A percentile compares a stretch with the other conserved stretches of the same genome.
These are phyloP conservation scores for Leptosomus discolor DNA, from an alignment of 2,113 vertebrate species.

Conservation along the genomic window DNA sequence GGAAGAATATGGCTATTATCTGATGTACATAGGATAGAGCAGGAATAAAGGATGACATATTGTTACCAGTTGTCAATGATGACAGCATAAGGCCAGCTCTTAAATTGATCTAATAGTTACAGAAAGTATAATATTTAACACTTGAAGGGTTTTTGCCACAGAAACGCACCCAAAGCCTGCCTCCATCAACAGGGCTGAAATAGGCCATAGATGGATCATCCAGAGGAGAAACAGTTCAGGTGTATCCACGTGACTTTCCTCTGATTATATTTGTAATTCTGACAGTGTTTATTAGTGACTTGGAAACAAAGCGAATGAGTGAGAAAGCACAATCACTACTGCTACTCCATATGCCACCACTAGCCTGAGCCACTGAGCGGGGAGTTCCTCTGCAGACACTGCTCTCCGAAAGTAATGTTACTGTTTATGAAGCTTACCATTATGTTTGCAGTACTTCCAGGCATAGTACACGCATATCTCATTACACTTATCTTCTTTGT, in stretches of 20 bases:
- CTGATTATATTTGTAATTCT: neutral
- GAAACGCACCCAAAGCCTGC: neutral
- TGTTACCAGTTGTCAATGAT: neutral
- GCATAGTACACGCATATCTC: slow-evolving; percentile 85
- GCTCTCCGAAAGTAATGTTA: neutral
- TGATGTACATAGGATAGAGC: neutral
- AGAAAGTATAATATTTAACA: neutral
- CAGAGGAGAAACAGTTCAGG: neutral
- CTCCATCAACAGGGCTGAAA: neutral
- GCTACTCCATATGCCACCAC: neutral
- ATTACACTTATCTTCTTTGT: slow-evolving; percentile 52
- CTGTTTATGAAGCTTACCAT: slow-evolving; percentile 67
- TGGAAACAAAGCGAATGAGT: neutral
- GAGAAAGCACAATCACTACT: neutral
- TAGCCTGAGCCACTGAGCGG: neutral
- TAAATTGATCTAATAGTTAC: neutral
- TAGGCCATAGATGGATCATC: neutral
- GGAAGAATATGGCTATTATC: neutral
- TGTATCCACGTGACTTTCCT: neutral
- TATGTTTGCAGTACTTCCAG: slow-evolving; percentile 76
- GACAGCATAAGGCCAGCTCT: neutral
- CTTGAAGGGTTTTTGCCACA: neutral
- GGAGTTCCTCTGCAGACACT: neutral
- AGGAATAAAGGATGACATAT: neutral
- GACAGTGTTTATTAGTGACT: neutral